Base-by-base conservation (phyloP, 2,113 vertebrate species). In the Phrynosoma platyrhinos region DNA sequence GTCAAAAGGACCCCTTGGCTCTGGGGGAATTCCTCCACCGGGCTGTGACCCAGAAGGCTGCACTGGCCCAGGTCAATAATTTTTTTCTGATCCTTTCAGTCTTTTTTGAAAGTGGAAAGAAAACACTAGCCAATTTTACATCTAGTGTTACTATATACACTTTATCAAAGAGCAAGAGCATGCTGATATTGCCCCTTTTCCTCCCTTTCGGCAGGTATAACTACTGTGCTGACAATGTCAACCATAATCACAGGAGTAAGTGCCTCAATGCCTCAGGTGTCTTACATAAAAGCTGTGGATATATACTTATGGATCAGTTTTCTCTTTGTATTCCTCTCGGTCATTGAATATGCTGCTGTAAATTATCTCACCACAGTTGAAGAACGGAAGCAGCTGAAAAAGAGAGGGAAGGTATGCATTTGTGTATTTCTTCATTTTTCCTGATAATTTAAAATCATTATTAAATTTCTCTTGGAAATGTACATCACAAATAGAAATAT, bases 241-340 rank as follows among this genome's bases (percentile, higher is more conserved):
- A 98, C 98, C 55, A 97, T 99, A 95, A 97, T 98, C 95, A 98
- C 98, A 0, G 98, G 98, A 25, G 96, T 98, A 94, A 98, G 97
- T 76, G 97, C 98, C 93, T 98, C 98, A 91, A 98, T 98, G 98
- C 98, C 98, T 90, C 98, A 98, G 96, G 98, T 98, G 91, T 98
- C 98, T n/a, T 98, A 99, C 5, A 96, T 99, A 93, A 99, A 98
- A 93, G 98, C 98, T 0, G 97, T 98, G 95, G 98, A 98, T 68
- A 94, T 98, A 85, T 98, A 98, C 95, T 96, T 99, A 96, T 98
- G 98, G 98, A 97, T 97, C 96, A 98, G 98, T 95, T 99, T 98
- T 94, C 96, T 98, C 85, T 98, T 98, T 85, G 98, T 98, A 92
- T 98, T 98, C 95, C 97, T 98, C 85, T 98, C 98, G 0, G 98